These are phyloP conservation scores for Lepus oiostolus DNA, from an alignment of 2,797 vertebrate genomes.

Conservation along the genomic window DNA sequence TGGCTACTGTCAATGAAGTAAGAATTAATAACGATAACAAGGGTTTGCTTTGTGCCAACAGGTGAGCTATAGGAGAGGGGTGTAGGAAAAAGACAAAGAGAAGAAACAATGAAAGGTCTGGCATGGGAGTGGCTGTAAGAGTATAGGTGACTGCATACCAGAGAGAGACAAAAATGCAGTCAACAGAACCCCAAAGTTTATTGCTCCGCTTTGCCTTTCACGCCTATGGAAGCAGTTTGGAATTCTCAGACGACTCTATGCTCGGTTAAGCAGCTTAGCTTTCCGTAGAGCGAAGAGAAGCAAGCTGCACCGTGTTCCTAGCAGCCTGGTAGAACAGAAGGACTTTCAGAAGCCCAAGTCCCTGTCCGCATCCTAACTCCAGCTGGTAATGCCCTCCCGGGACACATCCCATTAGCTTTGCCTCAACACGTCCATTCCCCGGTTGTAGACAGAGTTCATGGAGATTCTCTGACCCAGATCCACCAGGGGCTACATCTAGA, in stretches of 20 bases:
- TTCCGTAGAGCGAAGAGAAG: background rate
- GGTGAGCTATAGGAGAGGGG: background rate
- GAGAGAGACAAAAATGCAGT: background rate
- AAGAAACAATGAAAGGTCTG: background rate
- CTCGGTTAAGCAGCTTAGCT: background rate
- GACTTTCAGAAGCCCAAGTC: background rate
- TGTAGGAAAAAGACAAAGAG: background rate
- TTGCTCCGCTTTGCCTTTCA: background rate
- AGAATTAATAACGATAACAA: background rate
- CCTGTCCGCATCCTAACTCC: background rate
- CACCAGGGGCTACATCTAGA: background rate
- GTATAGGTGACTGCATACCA: background rate
- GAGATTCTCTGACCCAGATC: background rate
- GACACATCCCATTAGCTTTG: background rate
- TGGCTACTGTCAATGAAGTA: constrained; percentile 45
- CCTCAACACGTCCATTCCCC: background rate
- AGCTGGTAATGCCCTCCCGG: background rate
- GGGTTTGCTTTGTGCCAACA: background rate
- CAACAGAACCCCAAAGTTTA: background rate
- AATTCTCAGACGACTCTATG: background rate
- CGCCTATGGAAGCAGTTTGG: background rate
- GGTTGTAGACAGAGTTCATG: background rate
- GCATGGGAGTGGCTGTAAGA: background rate
- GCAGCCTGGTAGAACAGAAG: background rate
- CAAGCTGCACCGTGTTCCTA: background rate